Base-by-base conservation (phyloP, 2,888 invertebrate species). In the Adelognathus sp. region DNA sequence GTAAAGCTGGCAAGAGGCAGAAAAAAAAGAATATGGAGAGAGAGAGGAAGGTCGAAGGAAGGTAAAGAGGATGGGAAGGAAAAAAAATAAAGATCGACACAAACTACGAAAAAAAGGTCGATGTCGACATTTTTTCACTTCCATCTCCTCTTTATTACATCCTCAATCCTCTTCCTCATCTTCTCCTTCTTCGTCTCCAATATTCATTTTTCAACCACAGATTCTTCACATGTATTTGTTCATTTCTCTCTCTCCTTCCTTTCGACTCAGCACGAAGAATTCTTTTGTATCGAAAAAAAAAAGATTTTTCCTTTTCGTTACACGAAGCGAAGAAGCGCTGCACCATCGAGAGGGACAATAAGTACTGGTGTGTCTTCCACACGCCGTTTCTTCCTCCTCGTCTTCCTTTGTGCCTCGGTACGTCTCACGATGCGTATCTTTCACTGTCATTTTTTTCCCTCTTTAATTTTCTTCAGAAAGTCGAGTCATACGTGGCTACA, bases 331-430 rank as follows among this genome's bases (percentile, higher is more conserved):
- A 50, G 6, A 11, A 33, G 44, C 56, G 56, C 64, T 52, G 21
- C 14, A 36, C 52, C 52, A 31, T 27, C 61, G 61, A 21, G 50
- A 46, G 33, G 44, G 56, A 58, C 58, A 58, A 69, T 44, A 58
- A 69, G 44, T 33, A 56, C 41, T 58, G 69, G 69, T 69, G 41
- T 41, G 56, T 56, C 44, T 44, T 58, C 18, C 44, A 18, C 63
- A 63, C 61, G 67, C 73, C 58, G 46, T 56, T 60, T 74, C 74
- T 78, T 67, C 44, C 44, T 63, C 60, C 70, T 31, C 11, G n/a
- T 64, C 39, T 67, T 54, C 66, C 36, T 66, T 70, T 64, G 39
- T 46, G 11, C 61, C 56, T 18, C 39, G 29, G 36, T 44, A 5
- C 63, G 18, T 31, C 64, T 66, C 33, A 36, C 6, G 7, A 21